These are phyloP conservation scores for Otis tarda DNA, from an alignment of 2,113 vertebrate species.

Conservation along the genomic window DNA sequence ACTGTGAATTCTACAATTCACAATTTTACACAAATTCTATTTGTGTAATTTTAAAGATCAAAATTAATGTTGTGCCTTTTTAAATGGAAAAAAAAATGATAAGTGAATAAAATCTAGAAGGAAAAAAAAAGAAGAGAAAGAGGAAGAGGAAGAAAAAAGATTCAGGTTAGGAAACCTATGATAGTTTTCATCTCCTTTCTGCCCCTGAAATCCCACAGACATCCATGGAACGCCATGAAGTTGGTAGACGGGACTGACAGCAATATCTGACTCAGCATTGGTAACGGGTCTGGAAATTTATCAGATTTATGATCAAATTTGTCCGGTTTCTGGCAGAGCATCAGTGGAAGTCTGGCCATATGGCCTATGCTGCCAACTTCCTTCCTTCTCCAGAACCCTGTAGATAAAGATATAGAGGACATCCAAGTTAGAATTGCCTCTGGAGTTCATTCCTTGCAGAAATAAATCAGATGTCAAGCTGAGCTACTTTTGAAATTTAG, in stretches of 20 bases:
- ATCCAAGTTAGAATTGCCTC: background rate
- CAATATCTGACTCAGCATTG: background rate
- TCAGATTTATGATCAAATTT: background rate
- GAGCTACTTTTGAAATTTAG: slow-evolving; percentile 20
- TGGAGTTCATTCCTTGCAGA: background rate
- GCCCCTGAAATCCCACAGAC: background rate
- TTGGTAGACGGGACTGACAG: background rate
- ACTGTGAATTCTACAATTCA: too few species aligned
- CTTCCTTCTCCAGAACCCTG: background rate
- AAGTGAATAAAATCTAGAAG: background rate
- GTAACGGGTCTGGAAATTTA: background rate
- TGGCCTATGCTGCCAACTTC: background rate
- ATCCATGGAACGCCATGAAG: background rate
- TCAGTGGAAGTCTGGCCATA: background rate
- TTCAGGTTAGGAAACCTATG: background rate
- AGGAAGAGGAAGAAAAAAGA: background rate
- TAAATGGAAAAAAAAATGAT: background rate
- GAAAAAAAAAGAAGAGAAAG: background rate
- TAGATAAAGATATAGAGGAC: background rate
- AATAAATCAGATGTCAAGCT: background rate
- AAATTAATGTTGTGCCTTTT: background rate
- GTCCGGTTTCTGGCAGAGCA: background rate
- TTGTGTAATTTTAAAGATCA: background rate
- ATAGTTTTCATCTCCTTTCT: background rate
- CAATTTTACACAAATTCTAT: too few species aligned